Conservation (phyloP, 2,888 invertebrate species). For the Darwinula stevensoni region DNA sequence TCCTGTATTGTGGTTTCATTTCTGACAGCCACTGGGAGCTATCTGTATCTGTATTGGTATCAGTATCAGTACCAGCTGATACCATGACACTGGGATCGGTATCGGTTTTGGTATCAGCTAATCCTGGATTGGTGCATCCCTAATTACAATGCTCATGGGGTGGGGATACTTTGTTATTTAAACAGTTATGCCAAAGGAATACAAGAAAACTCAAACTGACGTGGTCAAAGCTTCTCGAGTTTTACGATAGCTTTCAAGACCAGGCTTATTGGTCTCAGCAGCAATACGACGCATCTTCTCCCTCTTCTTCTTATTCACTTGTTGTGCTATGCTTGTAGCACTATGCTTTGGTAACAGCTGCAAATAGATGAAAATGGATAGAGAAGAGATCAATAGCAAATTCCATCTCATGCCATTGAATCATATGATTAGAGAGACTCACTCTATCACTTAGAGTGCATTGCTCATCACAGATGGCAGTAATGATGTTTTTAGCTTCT, state of each 20-base stretch:
- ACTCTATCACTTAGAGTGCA: constrained; percentile 79
- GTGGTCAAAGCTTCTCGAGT: constrained; percentile 86
- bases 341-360: constrained; percentile 72
- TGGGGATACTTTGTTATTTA: no score
- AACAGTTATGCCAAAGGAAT: no score
- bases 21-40: no score
- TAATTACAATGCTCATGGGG: no score
- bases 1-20: no score
- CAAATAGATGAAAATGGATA: constrained; percentile 8
- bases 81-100: no score
- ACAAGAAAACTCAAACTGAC: no score
- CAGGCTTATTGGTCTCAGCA: constrained; percentile 61
- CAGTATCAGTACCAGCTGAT: no score
- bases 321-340: constrained; percentile 39
- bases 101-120: no score
- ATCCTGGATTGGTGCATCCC: no score
- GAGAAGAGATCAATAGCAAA: constrained; percentile 1
- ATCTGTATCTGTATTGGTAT: no score
- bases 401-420: constrained; percentile 4
- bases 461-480: constrained; percentile 93
- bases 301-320: constrained; percentile 23
- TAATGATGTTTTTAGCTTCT: constrained; percentile 92
- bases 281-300: constrained; percentile 29
- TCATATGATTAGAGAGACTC: no score
- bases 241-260: constrained; percentile 79